A percentile compares a stretch with the other conserved stretches of the same genome.
phyloP scores from a whole-genome alignment of 2,113 vertebrate species.

The Telmatochromis sp. region DNA sequence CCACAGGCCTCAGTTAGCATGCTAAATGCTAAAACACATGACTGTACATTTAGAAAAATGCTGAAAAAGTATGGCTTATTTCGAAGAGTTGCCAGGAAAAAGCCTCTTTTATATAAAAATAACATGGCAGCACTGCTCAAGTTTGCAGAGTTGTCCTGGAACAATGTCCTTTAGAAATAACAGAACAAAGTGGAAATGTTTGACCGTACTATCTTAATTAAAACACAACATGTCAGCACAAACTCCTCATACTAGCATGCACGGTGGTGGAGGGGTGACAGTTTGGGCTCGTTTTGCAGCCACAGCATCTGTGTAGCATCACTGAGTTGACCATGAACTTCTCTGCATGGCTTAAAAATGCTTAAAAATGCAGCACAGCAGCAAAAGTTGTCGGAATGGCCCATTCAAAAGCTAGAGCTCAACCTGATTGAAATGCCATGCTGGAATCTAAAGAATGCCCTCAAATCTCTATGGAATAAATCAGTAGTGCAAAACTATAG shows the following conservation, averaged over 20 bases:
- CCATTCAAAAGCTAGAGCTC: neutral
- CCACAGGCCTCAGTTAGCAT: neutral
- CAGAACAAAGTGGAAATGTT: neutral
- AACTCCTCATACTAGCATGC: neutral
- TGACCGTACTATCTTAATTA: neutral
- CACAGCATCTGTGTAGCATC: neutral
- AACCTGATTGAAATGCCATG: neutral
- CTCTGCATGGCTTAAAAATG: neutral
- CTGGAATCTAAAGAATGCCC: neutral
- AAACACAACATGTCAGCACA: neutral
- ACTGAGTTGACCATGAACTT: neutral
- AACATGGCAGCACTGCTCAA: neutral
- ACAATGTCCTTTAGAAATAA: neutral
- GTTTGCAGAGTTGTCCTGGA: neutral
- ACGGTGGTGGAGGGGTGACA: neutral
- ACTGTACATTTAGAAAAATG: neutral
- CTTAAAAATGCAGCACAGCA: neutral
- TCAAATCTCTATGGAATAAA: neutral
- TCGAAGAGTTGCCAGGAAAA: neutral
- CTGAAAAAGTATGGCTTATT: neutral
- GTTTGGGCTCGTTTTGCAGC: neutral
- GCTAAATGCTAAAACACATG: neutral
- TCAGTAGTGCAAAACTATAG: neutral
- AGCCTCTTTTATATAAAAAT: neutral
- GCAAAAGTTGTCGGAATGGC: neutral